A percentile compares a stretch with the other conserved stretches of the same genome.
Conservation (phyloP, 1,140 invertebrate species). For the Scaptomyza graminum region DNA sequence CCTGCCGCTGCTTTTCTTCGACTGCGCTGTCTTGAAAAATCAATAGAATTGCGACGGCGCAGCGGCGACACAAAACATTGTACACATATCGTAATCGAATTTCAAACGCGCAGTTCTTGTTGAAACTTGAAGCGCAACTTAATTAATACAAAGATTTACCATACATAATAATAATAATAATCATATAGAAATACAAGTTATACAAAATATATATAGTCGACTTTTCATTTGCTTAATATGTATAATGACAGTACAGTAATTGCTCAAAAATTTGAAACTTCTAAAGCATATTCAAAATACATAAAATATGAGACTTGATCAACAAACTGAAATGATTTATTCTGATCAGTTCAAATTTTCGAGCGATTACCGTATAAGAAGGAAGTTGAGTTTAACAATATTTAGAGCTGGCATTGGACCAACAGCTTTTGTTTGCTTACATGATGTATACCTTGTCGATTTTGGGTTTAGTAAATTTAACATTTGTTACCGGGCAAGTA, state of each 20-base stretch:
- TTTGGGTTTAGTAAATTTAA: constrained; percentile 93
- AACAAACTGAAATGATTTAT: not conserved
- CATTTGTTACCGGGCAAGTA: constrained; percentile 96
- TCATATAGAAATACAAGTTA: constrained; percentile 41
- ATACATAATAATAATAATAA: constrained; percentile 38
- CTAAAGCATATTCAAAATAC: too few species aligned
- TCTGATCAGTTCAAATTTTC: not conserved
- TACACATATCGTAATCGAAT: constrained; percentile 60
- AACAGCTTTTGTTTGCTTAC: constrained; percentile 85
- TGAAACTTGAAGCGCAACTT: constrained; percentile 22
- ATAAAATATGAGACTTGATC: too few species aligned
- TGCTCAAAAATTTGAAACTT: not conserved
- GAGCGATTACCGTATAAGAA: not conserved
- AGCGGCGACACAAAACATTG: constrained; percentile 21
- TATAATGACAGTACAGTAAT: constrained; percentile 49
- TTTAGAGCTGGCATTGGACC: constrained; percentile 3
- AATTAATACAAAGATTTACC: constrained; percentile 36
- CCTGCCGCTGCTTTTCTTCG: constrained; percentile 24
- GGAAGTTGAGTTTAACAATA: constrained; percentile 21
- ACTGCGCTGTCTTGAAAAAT: constrained; percentile 49
- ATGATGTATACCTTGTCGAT: constrained; percentile 98
- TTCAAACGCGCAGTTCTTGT: constrained; percentile 57
- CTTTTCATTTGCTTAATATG: constrained; percentile 54
- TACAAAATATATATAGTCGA: constrained; percentile 65
- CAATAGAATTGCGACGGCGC: constrained; percentile 72